Evolutionary conservation across 53 echinoderm and acorn worm genomes (phyloP).

Genomic region (Apostichopus leukothele): DNA sequence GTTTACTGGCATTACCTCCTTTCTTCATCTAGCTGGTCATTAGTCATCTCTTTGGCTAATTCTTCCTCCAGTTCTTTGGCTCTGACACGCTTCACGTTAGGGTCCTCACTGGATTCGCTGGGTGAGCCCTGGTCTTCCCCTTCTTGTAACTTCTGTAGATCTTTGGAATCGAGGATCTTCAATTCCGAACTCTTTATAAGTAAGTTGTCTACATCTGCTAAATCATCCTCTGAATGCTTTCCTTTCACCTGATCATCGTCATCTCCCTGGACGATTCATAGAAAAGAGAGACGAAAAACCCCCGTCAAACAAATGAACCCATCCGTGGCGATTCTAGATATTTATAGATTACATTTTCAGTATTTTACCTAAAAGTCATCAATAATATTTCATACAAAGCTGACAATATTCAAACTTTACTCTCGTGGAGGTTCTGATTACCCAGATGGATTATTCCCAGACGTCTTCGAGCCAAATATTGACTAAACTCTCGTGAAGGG

Average conservation of each 20-base stretch:
- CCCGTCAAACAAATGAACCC: no score
- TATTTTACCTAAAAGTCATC: no score
- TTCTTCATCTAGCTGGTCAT: constrained; percentile 79
- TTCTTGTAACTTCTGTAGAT: constrained; percentile 33
- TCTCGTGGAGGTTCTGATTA: no score
- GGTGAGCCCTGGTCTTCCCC: constrained; percentile 8
- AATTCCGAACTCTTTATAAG: constrained; percentile 76
- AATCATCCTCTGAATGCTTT: constrained; percentile 1
- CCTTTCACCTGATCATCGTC: neutral
- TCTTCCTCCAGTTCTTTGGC: constrained; percentile 81
- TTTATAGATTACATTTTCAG: no score
- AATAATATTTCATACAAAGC: no score
- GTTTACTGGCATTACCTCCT: constrained; percentile 44
- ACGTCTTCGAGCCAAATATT: no score
- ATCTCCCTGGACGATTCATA: neutral
- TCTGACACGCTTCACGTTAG: constrained; percentile 47
- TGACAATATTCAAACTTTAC: no score
- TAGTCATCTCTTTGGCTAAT: constrained; percentile 70
- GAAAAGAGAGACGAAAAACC: no score
- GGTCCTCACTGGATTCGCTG: constrained; percentile 8
- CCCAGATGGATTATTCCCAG: no score
- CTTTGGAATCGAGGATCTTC: constrained; percentile 45
- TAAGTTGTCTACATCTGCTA: constrained; percentile 56
- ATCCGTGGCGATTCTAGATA: no score
- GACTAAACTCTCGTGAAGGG: no score